Evolutionary conservation across 2,113 vertebrate species (phyloP), one percentile per base, ranked within the genome.

Genomic region (Megatriorchis doriae): DNA sequence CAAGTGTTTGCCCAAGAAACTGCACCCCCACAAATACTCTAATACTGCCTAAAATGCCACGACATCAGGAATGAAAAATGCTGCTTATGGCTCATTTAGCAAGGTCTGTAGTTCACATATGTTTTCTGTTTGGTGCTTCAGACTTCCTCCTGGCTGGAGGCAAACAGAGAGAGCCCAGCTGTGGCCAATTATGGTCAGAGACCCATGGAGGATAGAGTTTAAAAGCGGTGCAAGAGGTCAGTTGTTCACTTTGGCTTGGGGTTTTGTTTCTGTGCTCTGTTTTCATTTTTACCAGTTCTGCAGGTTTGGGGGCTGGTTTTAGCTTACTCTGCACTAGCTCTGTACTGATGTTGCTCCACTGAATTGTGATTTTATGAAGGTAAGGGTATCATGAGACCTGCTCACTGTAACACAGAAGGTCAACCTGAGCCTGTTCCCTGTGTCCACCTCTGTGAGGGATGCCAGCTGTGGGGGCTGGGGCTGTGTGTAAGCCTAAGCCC

Each of bases 141-240:
- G 74, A 15, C 50, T 74, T 71, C 36, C 86, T 79, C 66, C 42
- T 0, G 2, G 90, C 86, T 80, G 61, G 83, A 93, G 88, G 68
- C 3, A 1, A 91, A 73, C 32, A 1, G 65, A 7, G 6, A 65
- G 68, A 21, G 3, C 67, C 78, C 96, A 95, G 94, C 96, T 94
- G 92, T 91, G 94, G 78, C 94, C 94, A 93, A 88, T 94, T 97
- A 93, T 81, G 88, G 93, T 70, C 90, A 88, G 83, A 53, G 81
- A 22, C 11, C 7, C 65, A 58, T 2, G 3, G 13, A 26, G 81
- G 52, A 26, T 50, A 81, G 83, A 84, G 89, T 73, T 93, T 74
- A 91, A 87, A 83, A 80, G 61, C 3, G 0, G 78, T 81, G 86
- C 88, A 84, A 75, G 71, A 85, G 89, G 81, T 73, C 53, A 84